These are phyloP conservation scores for Podarcis raffonei DNA, from an alignment of 2,113 vertebrate genomes.

Conservation along the genomic window DNA sequence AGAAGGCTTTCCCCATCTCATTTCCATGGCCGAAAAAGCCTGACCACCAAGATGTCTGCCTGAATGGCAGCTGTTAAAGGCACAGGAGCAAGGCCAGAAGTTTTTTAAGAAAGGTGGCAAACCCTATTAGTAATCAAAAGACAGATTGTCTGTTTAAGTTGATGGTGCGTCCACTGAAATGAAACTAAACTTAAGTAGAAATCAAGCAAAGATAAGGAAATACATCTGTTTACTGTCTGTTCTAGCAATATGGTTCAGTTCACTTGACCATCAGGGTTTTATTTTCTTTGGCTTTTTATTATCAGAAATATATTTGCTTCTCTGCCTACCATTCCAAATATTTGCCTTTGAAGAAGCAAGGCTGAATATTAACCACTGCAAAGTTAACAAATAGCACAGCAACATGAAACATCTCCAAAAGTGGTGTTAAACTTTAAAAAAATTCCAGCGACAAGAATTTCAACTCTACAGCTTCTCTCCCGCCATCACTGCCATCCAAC, in stretches of 20 bases:
- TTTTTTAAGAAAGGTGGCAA: not conserved
- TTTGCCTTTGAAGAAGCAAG: conserved; percentile 9
- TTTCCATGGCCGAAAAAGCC: not conserved
- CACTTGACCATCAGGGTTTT: not conserved
- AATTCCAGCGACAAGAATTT: conserved; percentile 23
- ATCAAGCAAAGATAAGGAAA: not conserved
- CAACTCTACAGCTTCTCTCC: conserved; percentile 19
- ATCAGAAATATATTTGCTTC: conserved; percentile 3
- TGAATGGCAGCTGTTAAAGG: not conserved
- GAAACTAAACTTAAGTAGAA: not conserved
- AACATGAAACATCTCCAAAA: conserved; percentile 17
- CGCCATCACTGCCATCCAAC: conserved; percentile 24
- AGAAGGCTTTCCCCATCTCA: not conserved
- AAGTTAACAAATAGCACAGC: not conserved
- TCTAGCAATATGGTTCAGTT: not conserved
- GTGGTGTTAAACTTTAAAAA: conserved; percentile 12
- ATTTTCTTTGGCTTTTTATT: not conserved
- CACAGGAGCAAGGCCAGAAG: not conserved
- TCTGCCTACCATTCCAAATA: not conserved
- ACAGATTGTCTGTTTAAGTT: not conserved
- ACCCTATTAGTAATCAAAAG: not conserved
- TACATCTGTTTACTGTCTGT: not conserved
- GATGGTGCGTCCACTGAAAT: not conserved
- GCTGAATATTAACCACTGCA: not conserved
- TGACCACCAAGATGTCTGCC: not conserved